Evolutionary conservation across 2,113 vertebrate genomes (phyloP).

Genomic region (Callocephalon fimbriatum): DNA sequence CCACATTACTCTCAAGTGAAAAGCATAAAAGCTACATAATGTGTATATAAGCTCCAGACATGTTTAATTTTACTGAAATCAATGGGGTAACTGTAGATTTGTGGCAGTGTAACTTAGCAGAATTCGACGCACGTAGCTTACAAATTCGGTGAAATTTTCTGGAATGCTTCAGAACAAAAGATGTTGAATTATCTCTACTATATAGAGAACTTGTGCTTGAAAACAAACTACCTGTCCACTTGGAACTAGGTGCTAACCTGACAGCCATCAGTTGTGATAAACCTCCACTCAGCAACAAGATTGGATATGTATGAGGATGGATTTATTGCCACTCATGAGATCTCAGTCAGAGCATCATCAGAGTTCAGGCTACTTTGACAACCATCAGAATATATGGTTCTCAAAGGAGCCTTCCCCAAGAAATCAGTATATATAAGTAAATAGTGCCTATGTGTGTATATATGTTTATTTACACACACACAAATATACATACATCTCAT

Average conservation of each 20-base stretch:
- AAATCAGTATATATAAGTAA: neutral
- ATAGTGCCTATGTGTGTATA: neutral
- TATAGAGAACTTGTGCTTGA: neutral
- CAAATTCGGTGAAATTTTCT: neutral
- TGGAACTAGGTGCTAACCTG: neutral
- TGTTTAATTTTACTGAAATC: slow-evolving; percentile 7
- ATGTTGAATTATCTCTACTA: neutral
- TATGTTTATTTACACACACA: neutral
- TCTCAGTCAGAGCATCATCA: neutral
- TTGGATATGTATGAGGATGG: neutral
- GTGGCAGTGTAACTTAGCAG: neutral
- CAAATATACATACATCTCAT: neutral
- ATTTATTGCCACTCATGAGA: slow-evolving; percentile 28
- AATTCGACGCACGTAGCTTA: neutral
- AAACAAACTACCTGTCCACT: neutral
- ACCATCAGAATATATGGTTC: neutral
- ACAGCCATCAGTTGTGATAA: neutral
- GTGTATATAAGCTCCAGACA: neutral
- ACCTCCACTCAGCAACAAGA: neutral
- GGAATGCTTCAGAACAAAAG: neutral
- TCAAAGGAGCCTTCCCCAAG: neutral
- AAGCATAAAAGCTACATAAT: neutral
- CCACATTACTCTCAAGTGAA: neutral
- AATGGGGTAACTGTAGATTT: neutral
- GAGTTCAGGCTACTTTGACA: neutral